Base-by-base conservation (phyloP, 2,888 invertebrate species). In the Clusia tigrina region DNA sequence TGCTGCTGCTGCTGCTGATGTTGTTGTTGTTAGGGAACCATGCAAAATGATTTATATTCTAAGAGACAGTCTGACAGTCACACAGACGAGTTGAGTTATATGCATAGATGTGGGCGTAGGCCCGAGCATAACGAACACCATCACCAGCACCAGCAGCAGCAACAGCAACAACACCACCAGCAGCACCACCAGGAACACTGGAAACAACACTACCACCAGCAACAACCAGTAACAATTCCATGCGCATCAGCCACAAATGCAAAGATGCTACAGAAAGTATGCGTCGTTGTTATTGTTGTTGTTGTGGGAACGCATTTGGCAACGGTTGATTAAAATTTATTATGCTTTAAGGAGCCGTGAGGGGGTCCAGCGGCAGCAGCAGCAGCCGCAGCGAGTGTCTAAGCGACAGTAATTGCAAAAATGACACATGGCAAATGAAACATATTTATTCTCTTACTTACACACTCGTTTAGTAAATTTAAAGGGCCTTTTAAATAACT, bases 1-100 rank as follows among this genome's bases (percentile, higher is more conserved):
- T 32, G 32, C 32, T 32, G n/a, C n/a, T 42, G n/a, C 9, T 42
- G 42, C n/a, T 5, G 48, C 22, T 48, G 42, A 3, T 48, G 18
- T 48, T 48, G 48, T 48, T 48, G 48, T 48, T 48, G 18, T 48
- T 20, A 20, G 26, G 48, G 17, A 20, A 20, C 22, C 24, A 32
- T 56, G 54, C 54, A 60, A 64, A 63, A 67, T 65, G 65, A 67
- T 61, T 65, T 65, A 65, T 65, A 37, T 48, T 62, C 58, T 46
- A 56, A 61, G 46, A 62, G 51, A 32, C 53, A 25, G 58, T 42
- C 53, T 20, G 48, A 48, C 48, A 18, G 48, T 20, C 48, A 15
- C 22, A 48, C 48, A 48, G 48, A 48, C 48, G 22, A 15, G 20
- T 20, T 48, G 22, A 48, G 48, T 18, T 18, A 12, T 22, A 38